Evolutionary conservation across 2,888 invertebrate species (phyloP).

Genomic region (Oscheius myriophilus): DNA sequence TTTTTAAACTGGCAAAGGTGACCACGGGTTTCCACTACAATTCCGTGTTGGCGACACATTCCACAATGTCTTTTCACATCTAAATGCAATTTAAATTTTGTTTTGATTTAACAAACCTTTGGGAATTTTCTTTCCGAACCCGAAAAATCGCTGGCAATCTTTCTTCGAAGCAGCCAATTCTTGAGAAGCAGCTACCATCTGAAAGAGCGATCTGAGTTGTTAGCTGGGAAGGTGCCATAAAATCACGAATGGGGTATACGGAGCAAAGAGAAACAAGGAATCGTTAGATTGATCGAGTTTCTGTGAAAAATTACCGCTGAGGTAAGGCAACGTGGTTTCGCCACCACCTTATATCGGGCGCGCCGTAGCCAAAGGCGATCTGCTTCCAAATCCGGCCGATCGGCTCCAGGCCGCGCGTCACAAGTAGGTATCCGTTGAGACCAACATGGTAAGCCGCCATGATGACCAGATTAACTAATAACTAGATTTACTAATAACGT

Average conservation of each 20-base stretch:
- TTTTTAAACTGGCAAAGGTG: constrained; percentile 64
- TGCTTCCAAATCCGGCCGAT: constrained; percentile 16
- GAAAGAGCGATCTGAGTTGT: too few relatives aligned
- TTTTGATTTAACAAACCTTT: constrained; percentile 39
- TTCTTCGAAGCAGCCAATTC: too few relatives aligned
- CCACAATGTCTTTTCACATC: constrained; percentile 38
- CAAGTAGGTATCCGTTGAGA: constrained; percentile 11
- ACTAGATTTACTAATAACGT: too few relatives aligned
- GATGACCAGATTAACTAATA: too few relatives aligned
- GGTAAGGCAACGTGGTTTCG: neutral
- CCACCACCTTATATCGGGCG: constrained; percentile 10
- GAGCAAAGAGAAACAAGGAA: too few relatives aligned
- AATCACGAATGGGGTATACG: too few relatives aligned
- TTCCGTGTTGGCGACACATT: constrained; percentile 66
- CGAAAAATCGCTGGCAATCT: constrained; percentile 49
- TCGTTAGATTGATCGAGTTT: neutral
- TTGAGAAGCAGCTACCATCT: constrained; percentile 6
- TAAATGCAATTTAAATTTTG: neutral
- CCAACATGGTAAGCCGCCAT: too few relatives aligned
- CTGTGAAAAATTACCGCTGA: neutral
- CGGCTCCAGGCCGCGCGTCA: constrained; percentile 17
- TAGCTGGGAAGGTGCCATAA: too few relatives aligned
- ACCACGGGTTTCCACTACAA: constrained; percentile 62
- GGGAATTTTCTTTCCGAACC: constrained; percentile 55
- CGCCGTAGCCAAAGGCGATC: constrained; percentile 16